Evolutionary conservation across 2,113 vertebrate species (phyloP), one percentile per base, ranked within the genome.

Genomic region (Ibidorhyncha struthersii): DNA sequence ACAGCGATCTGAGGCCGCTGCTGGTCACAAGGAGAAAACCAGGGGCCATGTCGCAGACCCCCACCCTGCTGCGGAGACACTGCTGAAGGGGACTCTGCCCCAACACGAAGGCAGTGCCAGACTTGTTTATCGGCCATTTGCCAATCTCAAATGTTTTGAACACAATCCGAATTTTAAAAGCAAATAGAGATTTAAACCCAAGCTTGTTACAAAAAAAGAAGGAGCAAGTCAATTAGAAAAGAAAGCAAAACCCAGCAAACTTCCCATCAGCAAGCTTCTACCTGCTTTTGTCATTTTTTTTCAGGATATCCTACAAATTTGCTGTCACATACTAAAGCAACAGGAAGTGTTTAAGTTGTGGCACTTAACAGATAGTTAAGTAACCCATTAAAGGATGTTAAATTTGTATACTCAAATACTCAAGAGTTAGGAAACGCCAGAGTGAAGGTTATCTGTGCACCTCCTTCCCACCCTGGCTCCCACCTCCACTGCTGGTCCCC

Each of bases 31-130:
- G 21, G 29, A 4, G 27, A 14, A 52, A 55, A 59, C 1, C 0
- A 4, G 49, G 66, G 38, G 36, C 10, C 36, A 50, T 0, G 0
- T 1, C 17, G 10, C 34, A 62, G 41, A 21, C 12, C 14, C 14
- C 36, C 8, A 0, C 11, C 29, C 16, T 1, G 10, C 45, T 73
- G 20, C 29, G 5, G 41, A 65, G 59, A 32, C 1, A 3, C 40
- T 34, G 2, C n/a, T 23, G 20, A 52, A 40, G n/a, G 52, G 10
- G 36, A 25, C 52, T 67, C 19, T 69, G 29, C 43, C 63, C 52
- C 82, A 45, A 4, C 10, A 10, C 0, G 12, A 30, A 38, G 61
- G 43, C 40, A 26, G 27, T 8, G 12, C 13, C 36, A 18, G 45
- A 56, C 56, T 5, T 21, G 12, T 10, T 45, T 13, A 43, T 8